These are phyloP conservation scores for Blomia tropicalis DNA, from an alignment of 2,888 invertebrate genomes.

Conservation along the genomic window DNA sequence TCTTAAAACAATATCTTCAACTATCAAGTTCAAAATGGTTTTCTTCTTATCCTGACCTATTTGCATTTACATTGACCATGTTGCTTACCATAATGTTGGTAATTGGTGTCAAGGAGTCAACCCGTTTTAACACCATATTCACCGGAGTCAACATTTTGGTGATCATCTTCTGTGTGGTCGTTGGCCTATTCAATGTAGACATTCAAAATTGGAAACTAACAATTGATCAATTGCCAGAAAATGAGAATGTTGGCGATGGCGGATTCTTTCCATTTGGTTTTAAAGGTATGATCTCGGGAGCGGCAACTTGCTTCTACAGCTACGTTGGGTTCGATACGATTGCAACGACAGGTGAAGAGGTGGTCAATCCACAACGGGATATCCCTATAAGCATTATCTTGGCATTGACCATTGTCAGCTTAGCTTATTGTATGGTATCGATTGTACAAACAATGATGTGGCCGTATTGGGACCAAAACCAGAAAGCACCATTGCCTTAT, in stretches of 20 bases:
- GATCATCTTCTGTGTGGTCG: slow-evolving; percentile 59
- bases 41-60: slow-evolving; percentile 37
- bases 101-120: slow-evolving; percentile 73
- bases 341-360: slow-evolving; percentile 56
- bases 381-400: slow-evolving; percentile 77
- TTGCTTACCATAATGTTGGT: slow-evolving; percentile 40
- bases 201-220: slow-evolving; percentile 59
- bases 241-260: slow-evolving; percentile 43
- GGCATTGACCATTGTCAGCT: slow-evolving; percentile 63
- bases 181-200: slow-evolving; percentile 65
- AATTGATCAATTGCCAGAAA: slow-evolving; percentile 8
- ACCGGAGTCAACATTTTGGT: slow-evolving; percentile 72
- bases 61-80: slow-evolving; percentile 37
- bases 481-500: slow-evolving; percentile 52
- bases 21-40: slow-evolving; percentile 32
- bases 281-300: slow-evolving; percentile 43
- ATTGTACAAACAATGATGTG: slow-evolving; percentile 82
- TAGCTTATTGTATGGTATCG: slow-evolving; percentile 77
- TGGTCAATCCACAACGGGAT: slow-evolving; percentile 70
- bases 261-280: slow-evolving; percentile 75
- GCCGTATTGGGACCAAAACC: slow-evolving; percentile 66
- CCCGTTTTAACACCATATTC: slow-evolving; percentile 74
- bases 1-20: slow-evolving; percentile 29
- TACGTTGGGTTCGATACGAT: slow-evolving; percentile 68
- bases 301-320: slow-evolving; percentile 56